Base-by-base conservation (phyloP, 2,888 invertebrate genomes). In the Pycnomerus fuliginosus region DNA sequence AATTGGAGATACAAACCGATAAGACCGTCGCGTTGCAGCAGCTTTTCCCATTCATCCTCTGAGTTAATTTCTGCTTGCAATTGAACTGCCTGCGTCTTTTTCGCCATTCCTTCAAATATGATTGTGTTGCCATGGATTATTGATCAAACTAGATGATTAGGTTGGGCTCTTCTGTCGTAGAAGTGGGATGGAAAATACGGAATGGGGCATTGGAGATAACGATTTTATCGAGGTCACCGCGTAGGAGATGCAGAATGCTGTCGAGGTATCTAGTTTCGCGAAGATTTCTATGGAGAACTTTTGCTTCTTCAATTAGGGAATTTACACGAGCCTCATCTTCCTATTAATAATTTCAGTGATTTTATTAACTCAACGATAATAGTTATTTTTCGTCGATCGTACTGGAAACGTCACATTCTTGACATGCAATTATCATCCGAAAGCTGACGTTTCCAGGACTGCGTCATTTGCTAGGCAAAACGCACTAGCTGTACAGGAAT, bases 1-100 rank as follows among this genome's bases (percentile, higher is more conserved):
- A 8, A 20, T 16, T 8, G 16, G 14, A 17, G 23, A 3, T 10
- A 68, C 74, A 69, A 62, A 87, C 90, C 84, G 45, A 89, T 73
- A 8, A 93, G 73, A 51, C 93, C 94, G 44, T 85, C 83, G 56
- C 82, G 80, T 32, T 80, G 75, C 27, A 93, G 61, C 57, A 92
- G 82, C 66, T 85, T 87, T 36, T 82, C 80, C 84, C 92, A 89
- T 37, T 94, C 93, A 45, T 93, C 93, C 56, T 93, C 88, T 1
- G 76, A 87, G 56, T 80, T 82, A 23, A 94, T 77, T 64, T 93
- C 93, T 0, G 82, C 78, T 72, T 91, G 90, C 43, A 91, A 71
- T 59, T 87, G 87, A 8, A 86, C 82, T 49, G 83, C 82, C 25
- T 80, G 83, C 16, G 83, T 85, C 70, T 89, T 90, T 73, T 89